These are phyloP conservation scores for Hydractinia echinata DNA, from an alignment of 30 jellyfish, hydroid and myxozoan species.

Conservation along the genomic window DNA sequence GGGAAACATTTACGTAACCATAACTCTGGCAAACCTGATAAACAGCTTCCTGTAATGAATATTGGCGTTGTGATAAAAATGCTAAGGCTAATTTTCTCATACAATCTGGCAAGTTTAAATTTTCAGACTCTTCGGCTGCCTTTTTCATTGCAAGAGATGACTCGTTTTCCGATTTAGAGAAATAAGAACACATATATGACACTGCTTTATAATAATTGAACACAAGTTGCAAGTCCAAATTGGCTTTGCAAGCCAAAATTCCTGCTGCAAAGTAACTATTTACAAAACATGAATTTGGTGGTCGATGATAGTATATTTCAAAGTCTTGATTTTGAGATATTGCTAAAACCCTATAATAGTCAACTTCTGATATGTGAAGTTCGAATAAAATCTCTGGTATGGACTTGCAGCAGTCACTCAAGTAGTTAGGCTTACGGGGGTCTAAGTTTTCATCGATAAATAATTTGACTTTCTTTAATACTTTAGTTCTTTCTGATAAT, in stretches of 20 bases:
- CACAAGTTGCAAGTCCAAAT: conserved; percentile 4
- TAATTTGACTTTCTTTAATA: no score
- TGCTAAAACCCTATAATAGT: neutral
- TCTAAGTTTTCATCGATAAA: no score
- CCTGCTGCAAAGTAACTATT: conserved; percentile 13
- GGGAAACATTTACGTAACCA: conserved; percentile 19
- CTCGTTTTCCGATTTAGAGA: neutral
- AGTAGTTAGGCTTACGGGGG: no score
- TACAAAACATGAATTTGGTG: conserved; percentile 18
- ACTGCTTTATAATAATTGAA: conserved; percentile 11
- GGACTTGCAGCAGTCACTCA: no score
- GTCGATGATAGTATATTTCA: neutral
- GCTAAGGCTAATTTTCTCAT: conserved; percentile 15
- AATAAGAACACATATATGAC: conserved; percentile 14
- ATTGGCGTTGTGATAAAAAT: neutral
- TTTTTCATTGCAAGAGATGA: conserved; percentile 13
- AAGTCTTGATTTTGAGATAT: neutral
- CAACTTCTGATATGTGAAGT: no score
- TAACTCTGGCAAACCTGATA: conserved; percentile 20
- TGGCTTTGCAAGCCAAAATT: neutral
- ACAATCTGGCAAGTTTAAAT: neutral
- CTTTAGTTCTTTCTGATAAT: no score
- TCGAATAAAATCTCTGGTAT: no score
- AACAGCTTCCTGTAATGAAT: conserved; percentile 13
- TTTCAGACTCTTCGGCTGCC: neutral